A percentile compares a stretch with the other conserved stretches of the same genome.
Evolutionary conservation across 2,113 vertebrate genomes (phyloP).

Genomic region (Barbus barbus): DNA sequence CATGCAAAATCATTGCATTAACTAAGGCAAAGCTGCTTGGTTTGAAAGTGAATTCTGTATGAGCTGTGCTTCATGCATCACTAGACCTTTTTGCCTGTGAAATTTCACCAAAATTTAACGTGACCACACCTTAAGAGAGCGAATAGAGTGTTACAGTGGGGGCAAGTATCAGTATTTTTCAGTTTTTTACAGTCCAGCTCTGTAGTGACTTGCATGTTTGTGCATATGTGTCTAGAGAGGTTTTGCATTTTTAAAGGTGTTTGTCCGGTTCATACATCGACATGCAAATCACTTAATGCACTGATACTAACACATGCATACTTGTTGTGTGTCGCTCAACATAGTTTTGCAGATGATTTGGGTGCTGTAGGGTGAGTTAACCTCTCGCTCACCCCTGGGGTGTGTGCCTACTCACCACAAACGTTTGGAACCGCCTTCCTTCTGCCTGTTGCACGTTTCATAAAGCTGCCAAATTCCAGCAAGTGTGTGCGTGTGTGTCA

Average conservation of each 20-base stretch:
- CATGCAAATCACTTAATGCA: too few species aligned
- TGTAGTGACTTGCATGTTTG: conserved; percentile 7
- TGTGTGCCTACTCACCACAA: conserved; percentile 51
- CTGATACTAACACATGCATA: not conserved
- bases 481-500: conserved; percentile 43
- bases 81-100: not conserved
- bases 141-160: not conserved
- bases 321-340: not conserved
- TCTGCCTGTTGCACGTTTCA: conserved; percentile 61
- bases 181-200: not conserved
- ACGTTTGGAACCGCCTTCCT: not conserved
- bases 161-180: not conserved
- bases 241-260: conserved; percentile 27
- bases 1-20: too few species aligned
- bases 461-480: conserved; percentile 58
- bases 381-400: conserved; percentile 71
- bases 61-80: not conserved
- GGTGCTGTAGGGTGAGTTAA: conserved; percentile 62
- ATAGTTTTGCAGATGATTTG: conserved; percentile 54
- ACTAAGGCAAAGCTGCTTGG: not conserved
- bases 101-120: not conserved
- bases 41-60: not conserved
- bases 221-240: not conserved
- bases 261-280: conserved; percentile 2
- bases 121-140: not conserved